Evolutionary conservation across 2,797 vertebrate species (phyloP), one percentile per base, ranked within the genome.

Genomic region (Miopithecus talapoin): DNA sequence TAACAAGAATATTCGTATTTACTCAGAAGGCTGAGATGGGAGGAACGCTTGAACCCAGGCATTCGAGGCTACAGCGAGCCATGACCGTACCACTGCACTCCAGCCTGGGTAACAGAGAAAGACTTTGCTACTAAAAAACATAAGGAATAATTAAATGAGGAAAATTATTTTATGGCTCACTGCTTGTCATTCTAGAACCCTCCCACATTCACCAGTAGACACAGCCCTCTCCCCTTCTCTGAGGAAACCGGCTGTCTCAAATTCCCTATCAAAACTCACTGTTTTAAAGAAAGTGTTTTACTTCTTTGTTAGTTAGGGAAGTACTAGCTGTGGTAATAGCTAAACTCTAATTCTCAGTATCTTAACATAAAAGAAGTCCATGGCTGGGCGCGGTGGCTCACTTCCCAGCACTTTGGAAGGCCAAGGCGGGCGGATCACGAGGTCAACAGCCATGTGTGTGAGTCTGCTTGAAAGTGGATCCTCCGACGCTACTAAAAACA

Each of bases 261-360:
- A 97, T 89, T 95, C 85, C 70, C 85, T 81, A 85, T 75, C 55
- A 83, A 96, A 96, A 78, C 36, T 48, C 61, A 48, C 7, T 21
- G 21, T 55, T 85, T 95, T 70, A 80, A 83, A 94, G 41, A 57
- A 79, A 91, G 17, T 36, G 1, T 87, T 78, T 95, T 94, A 43
- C 28, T 24, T 87, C 59, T 95, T 91, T 78, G 72, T 72, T 92
- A 88, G 76, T 79, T 68, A 87, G 55, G 26, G 39, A 72, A 61
- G 75, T 39, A 78, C 36, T 91, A 74, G n/a, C 53, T 83, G 3
- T 74, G 22, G 43, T 83, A 88, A 80, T 0, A 76, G 33, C 53
- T 81, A 75, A 95, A 87, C 30, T 41, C 39, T 50, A 85, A 30
- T 72, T 92, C 53, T 72, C 36, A 72, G 61, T 19, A 76, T 75